phyloP scores from a whole-genome alignment of 2,797 vertebrate genomes.

The Todus mexicanus region DNA sequence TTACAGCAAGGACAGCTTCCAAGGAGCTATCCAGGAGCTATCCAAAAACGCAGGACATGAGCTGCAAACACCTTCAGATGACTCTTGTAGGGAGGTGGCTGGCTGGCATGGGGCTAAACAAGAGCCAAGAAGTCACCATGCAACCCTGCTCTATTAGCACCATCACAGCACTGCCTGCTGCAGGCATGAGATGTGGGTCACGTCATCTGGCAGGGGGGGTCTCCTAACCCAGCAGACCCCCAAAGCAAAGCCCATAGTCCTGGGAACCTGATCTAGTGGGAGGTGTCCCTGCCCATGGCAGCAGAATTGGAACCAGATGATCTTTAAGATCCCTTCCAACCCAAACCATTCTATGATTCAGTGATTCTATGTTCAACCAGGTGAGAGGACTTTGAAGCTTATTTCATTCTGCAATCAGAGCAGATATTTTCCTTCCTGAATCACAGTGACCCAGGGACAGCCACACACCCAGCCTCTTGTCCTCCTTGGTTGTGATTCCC shows the following conservation, averaged over 20 bases:
- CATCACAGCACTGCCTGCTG: fast-evolving
- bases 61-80: neutral
- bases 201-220: fast-evolving
- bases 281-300: neutral
- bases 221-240: neutral
- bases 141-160: fast-evolving
- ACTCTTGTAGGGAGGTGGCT: neutral
- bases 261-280: neutral
- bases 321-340: neutral
- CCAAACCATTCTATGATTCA: neutral
- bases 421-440: neutral
- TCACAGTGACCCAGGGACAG: neutral
- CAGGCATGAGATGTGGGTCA: fast-evolving
- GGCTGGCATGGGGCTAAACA: neutral
- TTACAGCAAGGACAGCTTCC: slow-evolving; percentile 7
- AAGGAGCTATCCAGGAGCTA: neutral
- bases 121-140: neutral
- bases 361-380: neutral
- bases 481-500: neutral
- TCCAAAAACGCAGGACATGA: neutral
- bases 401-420: neutral
- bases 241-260: neutral
- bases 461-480: neutral
- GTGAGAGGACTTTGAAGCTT: neutral
- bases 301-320: neutral